Evolutionary conservation across 1,140 invertebrate species (phyloP).

Genomic region (Listronotus bonariensis): DNA sequence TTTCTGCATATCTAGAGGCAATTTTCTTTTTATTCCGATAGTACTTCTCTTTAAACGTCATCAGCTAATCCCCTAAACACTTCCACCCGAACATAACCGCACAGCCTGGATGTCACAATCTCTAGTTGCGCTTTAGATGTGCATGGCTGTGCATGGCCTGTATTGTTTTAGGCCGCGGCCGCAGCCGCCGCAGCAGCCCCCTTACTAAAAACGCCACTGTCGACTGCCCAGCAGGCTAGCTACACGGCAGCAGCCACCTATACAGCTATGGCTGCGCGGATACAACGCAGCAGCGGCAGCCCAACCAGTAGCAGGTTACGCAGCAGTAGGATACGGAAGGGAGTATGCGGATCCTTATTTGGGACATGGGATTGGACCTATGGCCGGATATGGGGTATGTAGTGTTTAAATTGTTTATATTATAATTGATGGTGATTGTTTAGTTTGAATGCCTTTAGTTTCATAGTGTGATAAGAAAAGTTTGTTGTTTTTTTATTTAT

Average conservation of each 20-base stretch:
- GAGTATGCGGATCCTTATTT: constrained; percentile 94
- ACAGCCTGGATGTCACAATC: constrained; percentile 15
- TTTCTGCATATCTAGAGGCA: too few species aligned
- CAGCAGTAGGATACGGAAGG: constrained; percentile 79
- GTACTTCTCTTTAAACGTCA: not conserved
- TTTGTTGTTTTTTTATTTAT: too few species aligned
- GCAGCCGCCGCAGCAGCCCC: constrained; percentile 68
- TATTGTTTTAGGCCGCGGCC: constrained; percentile 67
- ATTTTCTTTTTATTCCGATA: too few species aligned
- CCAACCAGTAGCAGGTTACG: constrained; percentile 67
- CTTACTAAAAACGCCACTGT: constrained; percentile 61
- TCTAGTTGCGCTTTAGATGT: constrained; percentile 50
- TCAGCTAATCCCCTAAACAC: not conserved
- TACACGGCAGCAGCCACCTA: constrained; percentile 83
- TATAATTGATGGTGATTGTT: not conserved
- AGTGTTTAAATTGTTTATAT: not conserved
- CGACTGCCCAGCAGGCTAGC: constrained; percentile 71
- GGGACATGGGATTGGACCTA: constrained; percentile 93
- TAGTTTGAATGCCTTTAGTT: too few species aligned
- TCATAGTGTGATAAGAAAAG: too few species aligned
- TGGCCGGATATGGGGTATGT: constrained; percentile 92
- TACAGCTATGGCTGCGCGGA: constrained; percentile 78
- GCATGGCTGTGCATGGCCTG: constrained; percentile 60
- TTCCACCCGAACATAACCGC: constrained; percentile 4
- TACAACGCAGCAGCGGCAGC: constrained; percentile 70